Base-by-base conservation (phyloP, 2,113 vertebrate genomes). In the Spermophilus dauricus region DNA sequence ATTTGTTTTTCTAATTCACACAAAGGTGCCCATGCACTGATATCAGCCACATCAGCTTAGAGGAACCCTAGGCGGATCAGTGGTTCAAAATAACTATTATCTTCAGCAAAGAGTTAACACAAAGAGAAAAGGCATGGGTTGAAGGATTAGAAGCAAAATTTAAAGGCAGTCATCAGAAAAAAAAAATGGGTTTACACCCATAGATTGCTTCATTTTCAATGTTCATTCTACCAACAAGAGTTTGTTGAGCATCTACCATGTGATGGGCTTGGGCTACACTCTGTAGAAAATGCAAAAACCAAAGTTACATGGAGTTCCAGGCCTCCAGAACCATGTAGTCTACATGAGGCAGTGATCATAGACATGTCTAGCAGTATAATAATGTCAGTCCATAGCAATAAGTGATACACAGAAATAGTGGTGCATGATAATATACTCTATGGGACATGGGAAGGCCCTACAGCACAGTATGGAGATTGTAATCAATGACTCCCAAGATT, bases 1-100 rank as follows among this genome's bases (percentile, higher is more conserved):
- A 30, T 48, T 18, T 48, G 32, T 84, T 72, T 70, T 95, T 70
- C 45, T 73, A 91, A 61, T 34, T 61, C 42, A 82, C 39, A 77
- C 13, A 65, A 53, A 94, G 91, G 3, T 58, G 37, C 26, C 53
- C 63, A 2, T 75, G 69, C 16, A 24, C 14, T 42, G 37, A 5
- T 13, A 45, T 45, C 8, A 45, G 45, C 24, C 16, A 2, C 10
- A 37, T 76, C n/a, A 86, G 22, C 28, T 37, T 95, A 8, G 16
- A n/a, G 45, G 11, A 63, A 53, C 70, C 34, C 9, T 70, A 73
- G 24, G 32, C 24, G 22, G 20, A 58, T 75, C 34, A 45, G 32
- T 80, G 12, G 65, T 80, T 78, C 56, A 90, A 30, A 96, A 87
- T 73, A 83, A 39, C 58, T 67, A 18, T 77, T 61, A 26, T 76